Evolutionary conservation across 2,888 invertebrate species (phyloP).

Genomic region (Incurvaria masculella): DNA sequence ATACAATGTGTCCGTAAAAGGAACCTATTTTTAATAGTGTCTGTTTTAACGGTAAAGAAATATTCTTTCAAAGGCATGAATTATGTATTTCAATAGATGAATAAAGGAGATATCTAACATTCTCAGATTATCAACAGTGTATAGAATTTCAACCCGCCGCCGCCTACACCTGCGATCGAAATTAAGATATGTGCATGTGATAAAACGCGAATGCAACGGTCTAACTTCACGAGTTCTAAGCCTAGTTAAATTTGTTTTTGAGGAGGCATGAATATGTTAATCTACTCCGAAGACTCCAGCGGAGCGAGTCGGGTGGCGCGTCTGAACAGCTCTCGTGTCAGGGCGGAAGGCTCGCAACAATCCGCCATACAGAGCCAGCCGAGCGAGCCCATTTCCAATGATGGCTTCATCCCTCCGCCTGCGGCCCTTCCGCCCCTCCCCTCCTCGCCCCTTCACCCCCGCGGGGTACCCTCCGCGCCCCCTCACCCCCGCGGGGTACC

Average conservation of each 20-base stretch:
- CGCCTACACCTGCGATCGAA: background rate
- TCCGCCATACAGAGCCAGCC: constrained; percentile 35
- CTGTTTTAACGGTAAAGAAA: no score
- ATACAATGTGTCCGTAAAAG: no score
- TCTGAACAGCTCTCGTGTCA: background rate
- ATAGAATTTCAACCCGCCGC: background rate
- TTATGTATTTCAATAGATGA: no score
- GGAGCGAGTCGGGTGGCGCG: constrained; percentile 2
- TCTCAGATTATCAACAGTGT: background rate
- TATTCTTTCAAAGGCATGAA: no score
- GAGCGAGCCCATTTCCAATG: constrained; percentile 39
- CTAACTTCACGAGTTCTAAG: no score
- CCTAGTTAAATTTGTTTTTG: background rate
- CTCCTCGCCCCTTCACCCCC: background rate
- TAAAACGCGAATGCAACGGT: no score
- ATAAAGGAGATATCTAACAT: no score
- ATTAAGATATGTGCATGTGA: background rate
- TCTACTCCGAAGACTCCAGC: constrained; percentile 13
- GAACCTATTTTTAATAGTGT: no score
- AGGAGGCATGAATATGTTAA: background rate
- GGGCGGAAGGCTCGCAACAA: background rate
- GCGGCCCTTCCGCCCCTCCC: background rate
- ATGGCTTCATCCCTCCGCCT: constrained; percentile 31
- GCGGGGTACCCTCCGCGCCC: no score
- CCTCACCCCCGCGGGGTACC: background rate